phyloP scores from a whole-genome alignment of 2,888 invertebrate genomes.

The Lysandra coridon region DNA sequence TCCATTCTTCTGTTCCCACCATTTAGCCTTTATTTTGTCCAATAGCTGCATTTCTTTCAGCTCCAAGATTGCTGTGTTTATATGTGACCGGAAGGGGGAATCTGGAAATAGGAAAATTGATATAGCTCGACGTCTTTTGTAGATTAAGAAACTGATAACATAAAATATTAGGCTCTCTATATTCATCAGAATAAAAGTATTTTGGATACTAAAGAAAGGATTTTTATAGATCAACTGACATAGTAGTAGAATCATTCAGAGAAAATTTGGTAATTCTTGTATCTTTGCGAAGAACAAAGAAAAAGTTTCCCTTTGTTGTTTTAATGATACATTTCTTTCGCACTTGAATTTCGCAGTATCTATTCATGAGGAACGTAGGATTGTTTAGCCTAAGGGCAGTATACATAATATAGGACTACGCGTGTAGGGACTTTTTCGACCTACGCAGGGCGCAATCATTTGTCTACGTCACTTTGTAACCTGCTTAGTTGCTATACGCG shows the following conservation, averaged over 20 bases:
- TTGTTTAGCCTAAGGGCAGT: background rate
- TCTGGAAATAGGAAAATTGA: constrained; percentile 68
- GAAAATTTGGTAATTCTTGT: background rate
- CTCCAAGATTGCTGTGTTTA: constrained; percentile 92
- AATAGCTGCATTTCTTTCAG: constrained; percentile 92
- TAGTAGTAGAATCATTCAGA: background rate
- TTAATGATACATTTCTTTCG: constrained; percentile 25
- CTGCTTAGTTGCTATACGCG: background rate
- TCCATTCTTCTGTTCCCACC: constrained; percentile 91
- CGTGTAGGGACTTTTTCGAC: background rate
- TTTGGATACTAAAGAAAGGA: background rate
- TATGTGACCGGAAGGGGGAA: constrained; percentile 86
- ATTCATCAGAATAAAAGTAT: background rate
- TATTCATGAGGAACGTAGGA: background rate
- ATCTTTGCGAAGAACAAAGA: constrained; percentile 19
- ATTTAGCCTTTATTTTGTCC: constrained; percentile 89
- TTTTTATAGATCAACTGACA: background rate
- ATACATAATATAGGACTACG: background rate
- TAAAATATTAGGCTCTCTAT: too few species aligned
- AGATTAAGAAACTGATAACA: too few species aligned
- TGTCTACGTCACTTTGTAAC: background rate
- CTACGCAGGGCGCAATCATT: background rate
- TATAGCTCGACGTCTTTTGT: too few species aligned
- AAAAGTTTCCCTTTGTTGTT: constrained; percentile 27
- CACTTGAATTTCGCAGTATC: background rate